Evolutionary conservation across 2,888 invertebrate species (phyloP), one percentile per base, ranked within the genome.

Genomic region (Machimus rusticus): DNA sequence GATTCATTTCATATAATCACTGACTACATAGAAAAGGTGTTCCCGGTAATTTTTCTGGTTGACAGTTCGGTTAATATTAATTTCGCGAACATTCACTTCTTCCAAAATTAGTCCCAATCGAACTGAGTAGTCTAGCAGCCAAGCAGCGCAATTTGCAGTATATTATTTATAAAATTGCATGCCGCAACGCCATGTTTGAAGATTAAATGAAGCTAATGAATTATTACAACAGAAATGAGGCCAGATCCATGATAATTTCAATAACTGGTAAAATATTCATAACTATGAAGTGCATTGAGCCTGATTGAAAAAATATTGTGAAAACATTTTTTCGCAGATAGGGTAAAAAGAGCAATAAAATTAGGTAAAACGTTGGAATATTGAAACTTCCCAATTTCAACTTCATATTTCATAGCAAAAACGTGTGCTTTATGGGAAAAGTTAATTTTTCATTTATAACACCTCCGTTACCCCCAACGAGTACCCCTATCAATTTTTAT

Each of bases 401-500:
- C 66, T 66, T 66, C 66, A 55, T 55, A 55, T 55, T 19, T 55
- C 55, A 66, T 19, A 28, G 28, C 1, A 66, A 66, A 66, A 66
- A 66, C 12, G 66, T 66, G 66, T 28, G 28, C 66, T 66, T 66
- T 66, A 23, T 12, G 19, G 51, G 23, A 66, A 66, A 66, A 66
- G 82, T 82, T 57, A 82, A 82, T 57, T 82, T 82, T 66, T 23
- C 34, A 82, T 82, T 82, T 57, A 82, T 79, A 79, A 51, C 57
- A 51, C 51, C 76, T 82, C 34, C 84, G 76, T 23, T 46, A 76
- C 55, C 34, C 57, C 57, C 37, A 34, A 37, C 66, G 57, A 37
- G 82, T 31, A 86, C 37, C 77, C 51, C 86, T 79, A 87, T 87
- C 87, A 87, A 87, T 86, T 87, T 87, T 86, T 87, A 87, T 87